These are phyloP conservation scores for Nyctalus aviator DNA, from an alignment of 2,797 vertebrate species.

Conservation along the genomic window DNA sequence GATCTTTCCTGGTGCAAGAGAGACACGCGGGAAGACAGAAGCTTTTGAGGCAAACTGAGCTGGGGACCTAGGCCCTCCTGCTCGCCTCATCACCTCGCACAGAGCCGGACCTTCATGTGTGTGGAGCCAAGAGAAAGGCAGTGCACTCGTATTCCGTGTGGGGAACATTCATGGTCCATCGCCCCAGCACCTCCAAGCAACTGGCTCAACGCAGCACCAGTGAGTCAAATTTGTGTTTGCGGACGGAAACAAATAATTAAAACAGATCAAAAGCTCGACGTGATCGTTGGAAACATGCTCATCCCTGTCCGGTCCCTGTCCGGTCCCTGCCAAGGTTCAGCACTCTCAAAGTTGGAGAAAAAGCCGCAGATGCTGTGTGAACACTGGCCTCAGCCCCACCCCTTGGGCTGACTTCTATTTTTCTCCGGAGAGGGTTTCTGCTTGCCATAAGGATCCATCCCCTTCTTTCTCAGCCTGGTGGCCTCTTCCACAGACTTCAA, in stretches of 20 bases:
- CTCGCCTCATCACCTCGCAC: background rate
- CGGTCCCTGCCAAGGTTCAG: background rate
- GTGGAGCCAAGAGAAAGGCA: background rate
- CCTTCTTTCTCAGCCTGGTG: background rate
- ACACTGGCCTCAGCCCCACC: background rate
- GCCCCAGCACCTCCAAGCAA: constrained; percentile 65
- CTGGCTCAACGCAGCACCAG: constrained; percentile 52
- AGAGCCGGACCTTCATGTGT: background rate
- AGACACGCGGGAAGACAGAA: background rate
- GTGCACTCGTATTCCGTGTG: background rate
- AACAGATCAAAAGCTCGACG: constrained; percentile 72
- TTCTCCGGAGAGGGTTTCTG: background rate
- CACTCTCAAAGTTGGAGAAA: background rate
- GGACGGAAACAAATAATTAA: constrained; percentile 78
- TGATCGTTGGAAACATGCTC: constrained; percentile 70
- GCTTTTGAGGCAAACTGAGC: background rate
- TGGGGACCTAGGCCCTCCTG: background rate
- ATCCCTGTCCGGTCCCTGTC: constrained; percentile 16
- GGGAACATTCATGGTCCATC: background rate
- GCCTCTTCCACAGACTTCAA: background rate
- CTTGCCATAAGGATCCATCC: background rate
- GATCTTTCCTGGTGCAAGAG: background rate
- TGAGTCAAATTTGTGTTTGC: constrained; percentile 73
- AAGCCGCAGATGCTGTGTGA: background rate
- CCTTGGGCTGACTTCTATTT: background rate